These are phyloP conservation scores for Hexactinellida sp. DNA, from an alignment of 37 sponge, comb jelly and placozoan genomes.

Conservation along the genomic window DNA sequence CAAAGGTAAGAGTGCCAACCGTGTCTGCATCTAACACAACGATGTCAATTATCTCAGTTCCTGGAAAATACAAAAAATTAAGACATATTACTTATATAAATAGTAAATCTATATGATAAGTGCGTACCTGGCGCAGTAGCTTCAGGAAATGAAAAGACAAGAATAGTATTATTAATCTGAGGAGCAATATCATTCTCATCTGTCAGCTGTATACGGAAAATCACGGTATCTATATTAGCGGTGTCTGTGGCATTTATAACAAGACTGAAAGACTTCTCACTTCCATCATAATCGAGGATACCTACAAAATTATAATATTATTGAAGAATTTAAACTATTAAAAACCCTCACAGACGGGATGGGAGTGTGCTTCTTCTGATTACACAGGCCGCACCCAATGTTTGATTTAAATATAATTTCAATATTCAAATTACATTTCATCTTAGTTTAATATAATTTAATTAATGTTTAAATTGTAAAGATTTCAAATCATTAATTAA, in stretches of 20 bases:
- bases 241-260: not conserved
- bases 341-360: too few species aligned
- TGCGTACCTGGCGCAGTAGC: not conserved
- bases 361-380: too few species aligned
- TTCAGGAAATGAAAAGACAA: not conserved
- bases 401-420: too few species aligned
- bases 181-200: conserved; percentile 1
- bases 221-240: not conserved
- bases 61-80: not conserved
- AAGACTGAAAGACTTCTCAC: not conserved
- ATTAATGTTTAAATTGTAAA: too few species aligned
- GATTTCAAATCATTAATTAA: too few species aligned
- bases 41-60: not conserved
- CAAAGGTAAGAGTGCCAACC: not conserved
- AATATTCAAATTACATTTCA: too few species aligned
- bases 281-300: not conserved
- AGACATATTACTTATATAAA: not conserved
- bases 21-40: not conserved
- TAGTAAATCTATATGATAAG: not conserved
- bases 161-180: not conserved
- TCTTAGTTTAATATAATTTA: too few species aligned
- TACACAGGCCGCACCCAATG: too few species aligned
- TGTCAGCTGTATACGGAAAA: not conserved
- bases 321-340: too few species aligned
- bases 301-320: not conserved